Percentiles rank a stretch among this genome's conserved stretches.
Evolutionary conservation across 1,140 invertebrate species (phyloP).

Genomic region (Chrysoperla carnea): DNA sequence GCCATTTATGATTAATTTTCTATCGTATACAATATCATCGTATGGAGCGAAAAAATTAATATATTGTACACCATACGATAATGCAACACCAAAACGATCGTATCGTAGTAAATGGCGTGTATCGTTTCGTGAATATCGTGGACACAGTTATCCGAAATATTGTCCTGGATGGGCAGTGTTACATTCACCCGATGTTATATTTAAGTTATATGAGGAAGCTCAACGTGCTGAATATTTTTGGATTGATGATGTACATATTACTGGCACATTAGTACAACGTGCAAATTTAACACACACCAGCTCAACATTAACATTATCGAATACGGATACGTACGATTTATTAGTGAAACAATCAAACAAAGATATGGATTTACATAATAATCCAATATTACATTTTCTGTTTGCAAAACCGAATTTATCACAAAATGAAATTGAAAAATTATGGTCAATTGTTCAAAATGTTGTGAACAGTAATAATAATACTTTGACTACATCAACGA

Average conservation of each 20-base stretch:
- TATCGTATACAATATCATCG: constrained; percentile 33
- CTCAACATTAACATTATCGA: background rate
- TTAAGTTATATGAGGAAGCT: constrained; percentile 40
- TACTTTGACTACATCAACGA: no score
- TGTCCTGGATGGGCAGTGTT: constrained; percentile 59
- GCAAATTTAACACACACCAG: constrained; percentile 35
- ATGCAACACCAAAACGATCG: constrained; percentile 34
- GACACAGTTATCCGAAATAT: constrained; percentile 46
- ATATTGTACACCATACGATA: constrained; percentile 31
- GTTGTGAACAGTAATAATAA: no score
- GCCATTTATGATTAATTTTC: constrained; percentile 38
- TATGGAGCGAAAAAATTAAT: constrained; percentile 37
- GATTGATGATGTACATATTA: constrained; percentile 73
- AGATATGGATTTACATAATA: no score
- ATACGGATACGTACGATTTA: no score
- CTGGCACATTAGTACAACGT: constrained; percentile 46
- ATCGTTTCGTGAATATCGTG: constrained; percentile 42
- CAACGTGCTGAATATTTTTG: constrained; percentile 53
- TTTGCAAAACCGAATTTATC: no score
- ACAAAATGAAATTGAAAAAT: no score
- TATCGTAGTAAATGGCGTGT: constrained; percentile 66
- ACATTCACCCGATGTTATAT: constrained; percentile 51
- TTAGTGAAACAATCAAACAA: no score
- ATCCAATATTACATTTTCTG: no score
- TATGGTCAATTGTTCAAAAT: no score